Evolutionary conservation across 2,113 vertebrate species (phyloP), one percentile per base, ranked within the genome.

Genomic region (Lepisosteus osseus): DNA sequence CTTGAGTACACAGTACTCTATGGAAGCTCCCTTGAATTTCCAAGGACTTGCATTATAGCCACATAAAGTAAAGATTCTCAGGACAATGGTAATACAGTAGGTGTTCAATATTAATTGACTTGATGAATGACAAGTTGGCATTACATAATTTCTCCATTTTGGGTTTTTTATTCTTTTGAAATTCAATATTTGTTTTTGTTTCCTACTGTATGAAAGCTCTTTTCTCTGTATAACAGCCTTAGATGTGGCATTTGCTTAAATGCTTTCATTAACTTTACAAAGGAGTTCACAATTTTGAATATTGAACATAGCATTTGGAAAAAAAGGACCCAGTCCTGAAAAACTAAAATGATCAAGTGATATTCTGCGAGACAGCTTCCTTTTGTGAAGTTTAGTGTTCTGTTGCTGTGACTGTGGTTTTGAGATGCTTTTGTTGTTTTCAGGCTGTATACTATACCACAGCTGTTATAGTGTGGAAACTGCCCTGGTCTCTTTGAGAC

Each of bases 1-100:
- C 77, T 61, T 75, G 75, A 68, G 81, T 73, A 74, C 84, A 85
- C 85, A 79, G 77, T 83, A 80, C 78, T 87, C 79, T 80, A 73
- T 70, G 71, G 81, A 79, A 86, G 75, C 85, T 80, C 84, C 83
- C 83, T 61, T 76, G 86, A 79, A 75, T 67, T 70, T 68, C 75
- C 76, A 75, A 76, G 77, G 65, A 74, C 67, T 70, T 72, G 72
- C 70, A 59, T 71, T 74, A 67, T 78, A 68, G 73, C 78, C 80
- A 71, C 68, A 17, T 75, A 83, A 70, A 61, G 61, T 75, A 72
- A 78, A 73, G 73, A 79, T 82, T 29, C 77, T 74, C 75, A 73
- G 76, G 82, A 84, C 74, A 72, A 68, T 79, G 76, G 82, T 79
- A 83, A 82, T 82, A 67, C 69, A 47, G 61, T 68, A 76, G 9